Base-by-base conservation (phyloP, 1,140 invertebrate species). In the Globodera rostochiensis region DNA sequence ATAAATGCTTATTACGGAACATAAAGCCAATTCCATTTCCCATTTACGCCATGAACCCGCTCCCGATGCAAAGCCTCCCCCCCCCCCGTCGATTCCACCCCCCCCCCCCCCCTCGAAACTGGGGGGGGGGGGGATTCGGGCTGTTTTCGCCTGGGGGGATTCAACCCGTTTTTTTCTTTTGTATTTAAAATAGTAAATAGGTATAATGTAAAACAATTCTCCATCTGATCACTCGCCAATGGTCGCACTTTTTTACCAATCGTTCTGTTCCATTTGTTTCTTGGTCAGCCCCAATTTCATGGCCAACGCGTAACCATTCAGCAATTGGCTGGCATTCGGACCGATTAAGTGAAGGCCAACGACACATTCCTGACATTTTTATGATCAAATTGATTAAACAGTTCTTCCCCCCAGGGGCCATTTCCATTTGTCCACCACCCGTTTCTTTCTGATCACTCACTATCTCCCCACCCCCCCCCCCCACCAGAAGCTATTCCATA, bases 331-430 rank as follows among this genome's bases (percentile, higher is more conserved):
- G 19, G 81, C 81, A 21, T 82, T 73, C 53, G 81, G 81, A 7
- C 81, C 83, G n/a, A 82, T 57, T 45, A 82, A 45, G 50, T 82
- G 82, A 47, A 82, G 79, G 49, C 81, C 81, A n/a, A 82, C 53
- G 47, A 82, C 69, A 11, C 84, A 71, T 25, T 85, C 64, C 81
- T 82, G 57, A 21, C 66, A 82, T 80, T 36, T 77, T 15, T 73
- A 7, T 21, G 19, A 50, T 9, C 11, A 36, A 3, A 36, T 36
- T 36, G 3, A 36, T 36, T 36, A 36, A 36, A 15, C 77, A 45
- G 70, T 50, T 50, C 9, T 15, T 46, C 74, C 13, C 45, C 13
- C 15, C 53, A 13, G 36, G 15, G 53, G 9, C 53, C 13, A 9
- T 53, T 53, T 1, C 50, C 8, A 53, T 13, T n/a, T n/a, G n/a